Conservation (phyloP, 2,888 invertebrate genomes). For the Azorinus chamasolen region DNA sequence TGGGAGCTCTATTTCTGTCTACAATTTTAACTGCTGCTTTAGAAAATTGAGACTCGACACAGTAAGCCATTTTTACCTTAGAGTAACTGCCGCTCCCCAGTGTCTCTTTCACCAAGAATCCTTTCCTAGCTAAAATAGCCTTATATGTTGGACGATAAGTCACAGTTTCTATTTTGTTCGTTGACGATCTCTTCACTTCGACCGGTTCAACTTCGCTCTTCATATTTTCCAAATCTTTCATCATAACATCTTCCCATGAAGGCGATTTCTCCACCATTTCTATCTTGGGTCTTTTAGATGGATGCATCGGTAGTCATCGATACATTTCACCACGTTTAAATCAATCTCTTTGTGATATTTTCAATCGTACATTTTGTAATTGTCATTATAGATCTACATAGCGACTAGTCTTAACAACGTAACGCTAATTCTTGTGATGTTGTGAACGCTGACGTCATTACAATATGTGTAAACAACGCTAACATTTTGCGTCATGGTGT, state of each 20-base stretch:
- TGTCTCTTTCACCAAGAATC: constrained; percentile 81
- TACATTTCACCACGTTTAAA: no score
- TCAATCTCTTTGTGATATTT: no score
- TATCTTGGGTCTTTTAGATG: constrained; percentile 68
- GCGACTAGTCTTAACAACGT: no score
- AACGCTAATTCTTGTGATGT: no score
- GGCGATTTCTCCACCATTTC: constrained; percentile 66
- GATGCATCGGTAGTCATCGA: constrained; percentile 57
- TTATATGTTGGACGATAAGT: constrained; percentile 82
- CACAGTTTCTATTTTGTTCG: constrained; percentile 68
- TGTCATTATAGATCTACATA: no score
- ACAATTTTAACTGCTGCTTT: constrained; percentile 90
- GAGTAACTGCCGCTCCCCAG: constrained; percentile 85
- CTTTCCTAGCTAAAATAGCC: constrained; percentile 82
- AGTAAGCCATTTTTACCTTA: constrained; percentile 91
- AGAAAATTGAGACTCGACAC: constrained; percentile 67
- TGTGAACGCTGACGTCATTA: no score
- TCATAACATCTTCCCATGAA: constrained; percentile 57
- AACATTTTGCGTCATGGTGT: no score
- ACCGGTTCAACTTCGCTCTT: constrained; percentile 79
- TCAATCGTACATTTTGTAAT: no score
- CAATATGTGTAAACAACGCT: no score
- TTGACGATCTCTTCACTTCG: constrained; percentile 69
- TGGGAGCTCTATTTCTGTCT: constrained; percentile 91
- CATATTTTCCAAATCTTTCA: constrained; percentile 76